Evolutionary conservation across 2,888 invertebrate species (phyloP).

Genomic region (Drosophila mimetica): DNA sequence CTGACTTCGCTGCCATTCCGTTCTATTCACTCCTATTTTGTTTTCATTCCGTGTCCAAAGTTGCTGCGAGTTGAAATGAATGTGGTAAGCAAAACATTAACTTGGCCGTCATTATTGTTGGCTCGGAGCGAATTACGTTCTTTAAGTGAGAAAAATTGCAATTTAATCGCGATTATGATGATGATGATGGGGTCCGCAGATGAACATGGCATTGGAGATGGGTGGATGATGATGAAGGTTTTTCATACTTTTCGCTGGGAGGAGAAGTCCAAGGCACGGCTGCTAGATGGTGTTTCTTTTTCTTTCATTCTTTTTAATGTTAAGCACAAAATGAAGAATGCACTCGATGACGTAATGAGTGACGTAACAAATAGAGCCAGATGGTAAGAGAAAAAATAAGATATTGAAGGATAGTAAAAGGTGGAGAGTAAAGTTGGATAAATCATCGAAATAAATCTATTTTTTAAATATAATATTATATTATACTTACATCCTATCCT

Average conservation of each 20-base stretch:
- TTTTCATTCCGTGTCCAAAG: constrained; percentile 53
- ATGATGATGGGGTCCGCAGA: constrained; percentile 43
- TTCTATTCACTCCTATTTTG: constrained; percentile 41
- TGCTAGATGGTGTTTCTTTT: background rate
- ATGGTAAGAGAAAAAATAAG: background rate
- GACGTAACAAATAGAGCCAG: constrained; percentile 2
- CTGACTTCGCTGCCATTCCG: constrained; percentile 10
- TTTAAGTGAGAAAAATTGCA: constrained; percentile 78
- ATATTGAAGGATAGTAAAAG: background rate
- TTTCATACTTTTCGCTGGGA: background rate
- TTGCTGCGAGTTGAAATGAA: constrained; percentile 59
- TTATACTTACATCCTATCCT: too few species aligned
- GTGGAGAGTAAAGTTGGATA: too few species aligned
- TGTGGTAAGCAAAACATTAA: constrained; percentile 56
- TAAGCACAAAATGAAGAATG: constrained; percentile 1
- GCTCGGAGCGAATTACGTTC: constrained; percentile 44
- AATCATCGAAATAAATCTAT: too few species aligned
- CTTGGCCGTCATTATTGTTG: constrained; percentile 44
- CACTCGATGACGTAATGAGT: constrained; percentile 13
- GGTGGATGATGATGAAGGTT: background rate
- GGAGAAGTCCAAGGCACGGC: background rate
- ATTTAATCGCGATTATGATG: constrained; percentile 72
- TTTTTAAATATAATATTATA: too few species aligned
- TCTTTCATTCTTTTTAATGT: too few species aligned
- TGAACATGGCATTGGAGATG: constrained; percentile 10